phyloP scores from a whole-genome alignment of 2,113 vertebrate genomes.

The Neoarius graeffei region DNA sequence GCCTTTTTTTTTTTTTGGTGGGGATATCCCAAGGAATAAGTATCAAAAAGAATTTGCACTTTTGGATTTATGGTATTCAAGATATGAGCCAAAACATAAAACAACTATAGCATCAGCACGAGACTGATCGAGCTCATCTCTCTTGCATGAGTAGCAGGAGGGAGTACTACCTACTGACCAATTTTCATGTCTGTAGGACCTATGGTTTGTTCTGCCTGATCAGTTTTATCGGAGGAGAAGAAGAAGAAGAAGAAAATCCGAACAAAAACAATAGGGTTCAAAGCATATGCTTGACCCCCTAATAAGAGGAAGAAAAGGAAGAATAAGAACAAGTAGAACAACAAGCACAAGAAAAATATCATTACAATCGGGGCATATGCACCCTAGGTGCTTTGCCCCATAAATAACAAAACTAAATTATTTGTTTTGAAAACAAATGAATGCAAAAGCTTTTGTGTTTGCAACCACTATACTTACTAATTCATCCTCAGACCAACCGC shows the following conservation, averaged over 20 bases:
- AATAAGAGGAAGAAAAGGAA: neutral
- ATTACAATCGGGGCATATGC: neutral
- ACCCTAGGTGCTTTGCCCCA: neutral
- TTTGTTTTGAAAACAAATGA: neutral
- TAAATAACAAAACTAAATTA: neutral
- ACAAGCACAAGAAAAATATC: neutral
- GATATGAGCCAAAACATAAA: neutral
- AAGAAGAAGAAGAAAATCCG: neutral
- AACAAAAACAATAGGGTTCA: neutral
- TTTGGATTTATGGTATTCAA: too few relatives aligned
- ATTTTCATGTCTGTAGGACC: neutral
- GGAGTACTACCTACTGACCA: neutral
- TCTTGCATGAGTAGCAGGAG: neutral
- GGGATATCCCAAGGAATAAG: neutral
- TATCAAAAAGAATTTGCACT: too few relatives aligned
- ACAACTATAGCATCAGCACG: neutral
- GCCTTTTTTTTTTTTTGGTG: too few relatives aligned
- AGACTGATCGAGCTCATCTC: neutral
- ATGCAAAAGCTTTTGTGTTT: neutral
- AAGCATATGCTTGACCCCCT: neutral
- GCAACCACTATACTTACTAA: constrained; percentile 65
- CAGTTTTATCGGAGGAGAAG: neutral
- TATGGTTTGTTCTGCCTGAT: neutral
- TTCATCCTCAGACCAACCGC: constrained; percentile 69
- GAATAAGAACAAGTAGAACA: neutral